phyloP scores from a whole-genome alignment of 2,113 vertebrate species.

The Microtus pennsylvanicus region DNA sequence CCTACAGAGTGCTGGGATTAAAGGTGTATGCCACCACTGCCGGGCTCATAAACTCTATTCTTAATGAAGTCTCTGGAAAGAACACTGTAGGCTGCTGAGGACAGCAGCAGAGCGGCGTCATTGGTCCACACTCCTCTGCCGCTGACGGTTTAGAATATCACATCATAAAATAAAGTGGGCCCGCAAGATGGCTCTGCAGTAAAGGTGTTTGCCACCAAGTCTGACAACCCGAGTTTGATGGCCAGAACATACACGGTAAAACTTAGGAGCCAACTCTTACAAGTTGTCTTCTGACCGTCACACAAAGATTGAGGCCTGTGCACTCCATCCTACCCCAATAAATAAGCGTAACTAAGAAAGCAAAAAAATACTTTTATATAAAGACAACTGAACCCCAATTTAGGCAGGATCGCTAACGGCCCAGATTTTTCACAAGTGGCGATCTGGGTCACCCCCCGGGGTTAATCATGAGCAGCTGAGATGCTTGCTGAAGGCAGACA shows the following conservation, averaged over 20 bases:
- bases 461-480: neutral
- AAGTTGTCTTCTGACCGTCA: neutral
- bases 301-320: neutral
- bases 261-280: neutral
- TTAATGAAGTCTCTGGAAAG: neutral
- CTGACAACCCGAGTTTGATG: too few relatives aligned
- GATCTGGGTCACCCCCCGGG: neutral
- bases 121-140: neutral
- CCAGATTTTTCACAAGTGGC: neutral
- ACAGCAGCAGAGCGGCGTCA: neutral
- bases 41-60: neutral
- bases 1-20: neutral
- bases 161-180: neutral
- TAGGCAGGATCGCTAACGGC: neutral
- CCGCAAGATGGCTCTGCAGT: neutral
- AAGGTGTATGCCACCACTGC: neutral
- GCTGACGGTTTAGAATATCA: neutral
- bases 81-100: neutral
- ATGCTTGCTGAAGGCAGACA: neutral
- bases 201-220: too few relatives aligned
- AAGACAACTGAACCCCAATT: neutral
- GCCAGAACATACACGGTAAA: neutral
- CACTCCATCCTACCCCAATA: neutral
- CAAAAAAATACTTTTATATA: neutral
- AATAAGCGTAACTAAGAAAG: neutral